These are phyloP conservation scores for Ptychadena robeensis DNA, from an alignment of 2,797 vertebrate genomes.

Conservation along the genomic window DNA sequence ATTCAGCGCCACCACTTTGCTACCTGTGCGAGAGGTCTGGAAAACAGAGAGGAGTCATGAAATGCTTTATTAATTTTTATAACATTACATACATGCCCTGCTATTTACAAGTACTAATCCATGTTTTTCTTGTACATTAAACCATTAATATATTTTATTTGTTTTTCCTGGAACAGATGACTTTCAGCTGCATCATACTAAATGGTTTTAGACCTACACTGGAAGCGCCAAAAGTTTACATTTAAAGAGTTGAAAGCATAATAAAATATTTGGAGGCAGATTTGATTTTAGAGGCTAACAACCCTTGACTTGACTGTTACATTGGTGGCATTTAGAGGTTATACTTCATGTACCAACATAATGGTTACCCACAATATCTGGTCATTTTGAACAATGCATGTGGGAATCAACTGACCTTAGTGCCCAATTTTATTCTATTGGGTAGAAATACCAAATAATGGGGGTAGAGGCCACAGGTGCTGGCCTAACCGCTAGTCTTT, in stretches of 20 bases:
- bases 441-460: too few species aligned
- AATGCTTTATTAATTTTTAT: constrained; percentile 17
- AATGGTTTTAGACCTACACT: background rate
- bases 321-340: background rate
- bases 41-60: constrained; percentile 13
- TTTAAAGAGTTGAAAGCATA: background rate
- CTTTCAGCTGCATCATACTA: background rate
- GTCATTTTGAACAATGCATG: background rate
- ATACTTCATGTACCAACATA: background rate
- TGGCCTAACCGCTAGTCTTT: too few species aligned
- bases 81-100: background rate
- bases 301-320: too few species aligned
- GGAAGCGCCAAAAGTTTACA: background rate
- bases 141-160: background rate
- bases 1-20: constrained; percentile 2
- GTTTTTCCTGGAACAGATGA: too few species aligned
- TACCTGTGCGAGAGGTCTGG: constrained; percentile 19
- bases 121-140: background rate
- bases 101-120: background rate
- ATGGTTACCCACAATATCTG: background rate
- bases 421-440: too few species aligned
- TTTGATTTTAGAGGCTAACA: background rate
- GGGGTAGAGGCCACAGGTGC: too few species aligned
- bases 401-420: too few species aligned
- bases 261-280: background rate